phyloP scores from a whole-genome alignment of 2,113 vertebrate species.

The Cyprinodon brontotheroides region DNA sequence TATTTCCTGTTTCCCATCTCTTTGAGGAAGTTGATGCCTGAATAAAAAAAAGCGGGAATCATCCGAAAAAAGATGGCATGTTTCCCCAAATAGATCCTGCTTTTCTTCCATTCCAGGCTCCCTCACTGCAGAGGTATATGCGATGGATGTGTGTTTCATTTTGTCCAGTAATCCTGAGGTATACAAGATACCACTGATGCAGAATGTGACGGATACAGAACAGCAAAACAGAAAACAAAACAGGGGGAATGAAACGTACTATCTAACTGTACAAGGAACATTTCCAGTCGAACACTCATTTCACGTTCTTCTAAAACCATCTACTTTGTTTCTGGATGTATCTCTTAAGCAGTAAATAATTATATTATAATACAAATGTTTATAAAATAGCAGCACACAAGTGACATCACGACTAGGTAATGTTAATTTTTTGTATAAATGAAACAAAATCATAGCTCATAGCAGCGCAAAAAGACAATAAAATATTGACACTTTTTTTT shows the following conservation, averaged over 20 bases:
- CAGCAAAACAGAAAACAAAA: constrained; percentile 72
- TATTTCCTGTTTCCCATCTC: constrained; percentile 54
- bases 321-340: constrained; percentile 92
- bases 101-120: constrained; percentile 65
- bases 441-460: constrained; percentile 98
- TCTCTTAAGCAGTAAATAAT: constrained; percentile 99
- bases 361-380: constrained; percentile 99
- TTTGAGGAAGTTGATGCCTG: constrained; percentile 29
- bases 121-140: constrained; percentile 84
- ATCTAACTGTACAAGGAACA: constrained; percentile 89
- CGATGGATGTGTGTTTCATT: constrained; percentile 79
- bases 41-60: constrained; percentile 31
- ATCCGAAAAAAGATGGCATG: constrained; percentile 22
- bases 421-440: constrained; percentile 97
- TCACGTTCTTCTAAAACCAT: constrained; percentile 90
- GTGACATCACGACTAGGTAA: constrained; percentile 99
- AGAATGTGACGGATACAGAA: constrained; percentile 85
- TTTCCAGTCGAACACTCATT: constrained; percentile 95
- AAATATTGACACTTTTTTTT: constrained; percentile 85
- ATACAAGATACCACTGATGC: constrained; percentile 87
- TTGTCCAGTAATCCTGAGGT: constrained; percentile 98
- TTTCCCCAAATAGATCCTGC: constrained; percentile 21
- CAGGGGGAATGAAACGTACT: constrained; percentile 74
- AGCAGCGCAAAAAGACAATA: constrained; percentile 94
- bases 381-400: constrained; percentile 99